Percentiles rank a stretch among this genome's conserved stretches.
Evolutionary conservation across 2,113 vertebrate genomes (phyloP).

Genomic region (Bubalus kerabau): DNA sequence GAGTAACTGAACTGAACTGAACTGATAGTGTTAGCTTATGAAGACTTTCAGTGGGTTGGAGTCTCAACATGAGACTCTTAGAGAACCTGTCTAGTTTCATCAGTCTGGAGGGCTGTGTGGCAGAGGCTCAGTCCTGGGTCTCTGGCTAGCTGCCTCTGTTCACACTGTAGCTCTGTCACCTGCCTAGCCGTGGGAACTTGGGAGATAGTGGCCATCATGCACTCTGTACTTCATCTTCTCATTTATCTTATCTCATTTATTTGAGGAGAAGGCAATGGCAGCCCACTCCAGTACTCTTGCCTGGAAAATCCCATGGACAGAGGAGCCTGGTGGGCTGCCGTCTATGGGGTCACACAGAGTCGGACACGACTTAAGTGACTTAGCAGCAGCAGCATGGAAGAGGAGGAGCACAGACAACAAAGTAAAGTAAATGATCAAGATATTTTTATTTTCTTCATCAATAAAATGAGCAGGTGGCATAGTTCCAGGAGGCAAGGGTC

Average conservation of each 20-base stretch:
- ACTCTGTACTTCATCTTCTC: not conserved
- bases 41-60: not conserved
- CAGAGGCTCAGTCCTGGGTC: not conserved
- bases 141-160: not conserved
- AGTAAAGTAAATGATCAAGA: not conserved
- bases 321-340: no score
- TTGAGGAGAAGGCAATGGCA: no score
- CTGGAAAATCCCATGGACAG: no score
- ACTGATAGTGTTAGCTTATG: not conserved
- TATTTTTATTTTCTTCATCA: not conserved
- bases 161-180: not conserved
- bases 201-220: not conserved
- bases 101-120: not conserved
- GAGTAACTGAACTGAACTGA: no score
- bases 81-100: not conserved
- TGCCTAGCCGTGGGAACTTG: not conserved
- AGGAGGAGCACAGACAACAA: not conserved
- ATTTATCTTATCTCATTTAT: not conserved
- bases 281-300: no score
- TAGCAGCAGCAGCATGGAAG: no score
- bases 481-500: not conserved
- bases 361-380: no score
- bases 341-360: no score
- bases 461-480: not conserved
- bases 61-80: not conserved